Percentiles rank a stretch among this genome's conserved stretches.
phyloP scores from a whole-genome alignment of 2,888 invertebrate genomes.

The Seladonia tumulorum region DNA sequence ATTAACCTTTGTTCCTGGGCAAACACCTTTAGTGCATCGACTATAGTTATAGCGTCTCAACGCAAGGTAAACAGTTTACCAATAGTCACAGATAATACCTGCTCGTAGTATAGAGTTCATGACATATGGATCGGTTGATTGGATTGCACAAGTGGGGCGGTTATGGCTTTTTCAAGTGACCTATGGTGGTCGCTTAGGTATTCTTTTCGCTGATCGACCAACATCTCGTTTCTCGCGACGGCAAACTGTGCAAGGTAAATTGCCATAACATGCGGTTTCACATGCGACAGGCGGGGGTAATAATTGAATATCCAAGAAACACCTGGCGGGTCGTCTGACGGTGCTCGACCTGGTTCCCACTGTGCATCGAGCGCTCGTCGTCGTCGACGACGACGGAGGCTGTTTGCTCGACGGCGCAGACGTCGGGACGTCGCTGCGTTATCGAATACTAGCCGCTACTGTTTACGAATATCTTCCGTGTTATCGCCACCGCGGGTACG shows the following conservation, averaged over 20 bases:
- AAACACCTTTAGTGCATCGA: no score
- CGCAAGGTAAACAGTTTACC: no score
- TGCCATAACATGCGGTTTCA: neutral
- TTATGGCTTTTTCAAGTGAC: no score
- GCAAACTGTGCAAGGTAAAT: no score
- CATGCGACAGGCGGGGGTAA: neutral
- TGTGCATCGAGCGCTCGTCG: neutral
- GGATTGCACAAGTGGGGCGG: no score
- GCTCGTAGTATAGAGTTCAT: no score
- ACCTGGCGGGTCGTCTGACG: conserved; percentile 27
- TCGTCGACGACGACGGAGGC: neutral
- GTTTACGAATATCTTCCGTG: conserved; percentile 70
- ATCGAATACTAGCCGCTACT: conserved; percentile 65
- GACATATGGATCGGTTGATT: no score
- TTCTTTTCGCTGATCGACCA: neutral
- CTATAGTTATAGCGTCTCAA: no score
- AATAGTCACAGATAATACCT: no score
- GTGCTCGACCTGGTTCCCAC: conserved; percentile 26
- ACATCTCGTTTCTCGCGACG: neutral
- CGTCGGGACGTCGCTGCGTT: conserved; percentile 31
- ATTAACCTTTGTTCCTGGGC: no score
- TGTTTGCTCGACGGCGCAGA: conserved; percentile 45
- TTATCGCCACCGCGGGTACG: conserved; percentile 57
- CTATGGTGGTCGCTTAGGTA: neutral
- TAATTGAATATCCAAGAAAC: conserved; percentile 28